phyloP scores from a whole-genome alignment of 1,140 invertebrate species.

The Drosophila simulans region DNA sequence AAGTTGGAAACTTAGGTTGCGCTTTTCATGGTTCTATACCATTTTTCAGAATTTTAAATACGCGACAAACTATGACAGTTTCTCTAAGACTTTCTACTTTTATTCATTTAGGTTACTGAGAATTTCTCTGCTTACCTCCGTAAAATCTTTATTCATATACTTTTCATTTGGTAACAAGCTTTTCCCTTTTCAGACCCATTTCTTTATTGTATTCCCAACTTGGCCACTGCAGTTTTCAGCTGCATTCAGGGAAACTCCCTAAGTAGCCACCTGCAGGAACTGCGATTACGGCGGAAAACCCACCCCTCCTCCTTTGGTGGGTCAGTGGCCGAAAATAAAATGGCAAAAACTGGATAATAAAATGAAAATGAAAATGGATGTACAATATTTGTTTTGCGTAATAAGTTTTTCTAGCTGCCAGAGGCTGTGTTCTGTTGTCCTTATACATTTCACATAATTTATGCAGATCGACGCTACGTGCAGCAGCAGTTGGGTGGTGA shows the following conservation, averaged over 20 bases:
- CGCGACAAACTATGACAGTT: too few species aligned
- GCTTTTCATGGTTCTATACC: neutral
- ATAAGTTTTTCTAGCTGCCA: constrained; percentile 66
- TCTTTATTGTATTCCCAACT: constrained; percentile 1
- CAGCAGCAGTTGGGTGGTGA: constrained; percentile 46
- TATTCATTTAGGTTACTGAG: too few species aligned
- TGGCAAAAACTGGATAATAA: constrained; percentile 33
- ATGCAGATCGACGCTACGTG: constrained; percentile 81
- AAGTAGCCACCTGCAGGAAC: constrained; percentile 26
- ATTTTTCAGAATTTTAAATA: neutral
- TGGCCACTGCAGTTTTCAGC: constrained; percentile 2
- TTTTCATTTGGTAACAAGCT: neutral
- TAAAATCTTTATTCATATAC: neutral
- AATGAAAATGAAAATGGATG: constrained; percentile 60
- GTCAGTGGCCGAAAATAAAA: constrained; percentile 24
- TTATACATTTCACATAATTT: constrained; percentile 81
- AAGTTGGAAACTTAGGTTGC: too few species aligned
- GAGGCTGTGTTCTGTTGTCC: constrained; percentile 54
- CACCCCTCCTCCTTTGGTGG: neutral
- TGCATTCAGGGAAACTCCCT: constrained; percentile 4
- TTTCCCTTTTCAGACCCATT: neutral
- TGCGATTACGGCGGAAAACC: neutral
- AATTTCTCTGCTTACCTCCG: too few species aligned
- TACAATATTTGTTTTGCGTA: constrained; percentile 77
- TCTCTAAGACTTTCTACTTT: too few species aligned